A percentile compares a stretch with the other conserved stretches of the same genome.
These are phyloP conservation scores for Amphipoea lucens DNA, from an alignment of 2,888 invertebrate genomes.

Conservation along the genomic window DNA sequence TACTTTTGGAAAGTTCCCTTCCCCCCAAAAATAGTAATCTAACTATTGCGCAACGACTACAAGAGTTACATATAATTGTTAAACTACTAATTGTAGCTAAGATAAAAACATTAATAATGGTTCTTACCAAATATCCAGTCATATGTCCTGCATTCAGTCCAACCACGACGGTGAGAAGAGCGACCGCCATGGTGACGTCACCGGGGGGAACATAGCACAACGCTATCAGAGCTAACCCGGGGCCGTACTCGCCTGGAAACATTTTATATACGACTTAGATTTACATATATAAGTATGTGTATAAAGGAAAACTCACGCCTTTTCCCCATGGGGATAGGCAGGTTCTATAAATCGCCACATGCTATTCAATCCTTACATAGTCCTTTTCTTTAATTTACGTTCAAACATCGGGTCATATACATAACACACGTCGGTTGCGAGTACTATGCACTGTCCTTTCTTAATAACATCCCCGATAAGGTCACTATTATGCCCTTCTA, in stretches of 20 bases:
- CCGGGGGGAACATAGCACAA: constrained; percentile 89
- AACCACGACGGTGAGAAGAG: constrained; percentile 92
- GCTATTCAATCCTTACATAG: not conserved
- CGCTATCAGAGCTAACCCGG: constrained; percentile 92
- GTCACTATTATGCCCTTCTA: no score
- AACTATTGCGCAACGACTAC: not conserved
- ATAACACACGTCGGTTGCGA: no score
- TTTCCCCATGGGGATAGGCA: not conserved
- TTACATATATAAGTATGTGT: no score
- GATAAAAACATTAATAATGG: not conserved
- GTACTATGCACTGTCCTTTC: no score
- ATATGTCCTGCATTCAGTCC: constrained; percentile 93
- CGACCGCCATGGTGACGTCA: constrained; percentile 90
- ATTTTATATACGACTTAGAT: not conserved
- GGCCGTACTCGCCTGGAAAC: constrained; percentile 90
- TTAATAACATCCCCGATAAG: no score
- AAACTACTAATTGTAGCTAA: not conserved
- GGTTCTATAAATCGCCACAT: no score
- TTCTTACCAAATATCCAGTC: constrained; percentile 92
- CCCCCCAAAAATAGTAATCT: not conserved
- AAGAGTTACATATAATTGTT: not conserved
- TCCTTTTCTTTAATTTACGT: not conserved
- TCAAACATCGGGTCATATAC: no score
- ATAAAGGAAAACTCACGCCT: not conserved
- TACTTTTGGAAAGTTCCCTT: not conserved